Evolutionary conservation across 2,113 vertebrate genomes (phyloP), one percentile per base, ranked within the genome.

Genomic region (Hemicordylus capensis): DNA sequence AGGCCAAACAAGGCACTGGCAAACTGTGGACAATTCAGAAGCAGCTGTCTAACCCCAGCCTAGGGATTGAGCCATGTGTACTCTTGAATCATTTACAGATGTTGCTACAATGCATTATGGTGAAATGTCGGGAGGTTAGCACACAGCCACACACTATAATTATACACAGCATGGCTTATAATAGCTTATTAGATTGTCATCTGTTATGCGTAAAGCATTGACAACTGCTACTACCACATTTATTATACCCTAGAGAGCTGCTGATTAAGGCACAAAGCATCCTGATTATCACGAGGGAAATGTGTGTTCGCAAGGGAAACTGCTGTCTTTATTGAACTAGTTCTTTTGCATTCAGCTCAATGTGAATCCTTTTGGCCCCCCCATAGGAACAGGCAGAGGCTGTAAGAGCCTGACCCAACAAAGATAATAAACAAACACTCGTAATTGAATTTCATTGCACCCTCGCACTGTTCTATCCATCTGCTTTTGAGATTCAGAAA

Each of bases 141-240:
- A 80, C 87, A 66, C 79, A 85, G 85, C 70, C 59, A 80, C 74
- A 80, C 46, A 24, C 87, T 89, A 64, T 88, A 92, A 94, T 92
- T 89, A 77, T n/a, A 77, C 7, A 72, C 90, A 80, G 56, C 44
- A 75, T 90, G 90, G 72, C 85, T 94, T 91, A 63, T 91, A 91
- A 90, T 86, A 90, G 90, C 89, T 93, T 90, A 91, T 93, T 93
- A 89, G 90, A 74, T 91, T 90, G 92, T 90, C 89, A 93, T 91
- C 93, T 87, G 87, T 89, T 94, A 92, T 90, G 91, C 88, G 79
- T 80, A 89, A 89, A 91, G 89, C 88, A 83, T 70, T 63, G 90
- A 90, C 93, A 93, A 85, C 59, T 91, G 88, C 89, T 90, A 84
- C 89, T 79, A 34, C 81, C 86, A 87, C 90, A 91, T 92, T 92